phyloP scores from a whole-genome alignment of 1,140 invertebrate genomes.

The Sinella curviseta region DNA sequence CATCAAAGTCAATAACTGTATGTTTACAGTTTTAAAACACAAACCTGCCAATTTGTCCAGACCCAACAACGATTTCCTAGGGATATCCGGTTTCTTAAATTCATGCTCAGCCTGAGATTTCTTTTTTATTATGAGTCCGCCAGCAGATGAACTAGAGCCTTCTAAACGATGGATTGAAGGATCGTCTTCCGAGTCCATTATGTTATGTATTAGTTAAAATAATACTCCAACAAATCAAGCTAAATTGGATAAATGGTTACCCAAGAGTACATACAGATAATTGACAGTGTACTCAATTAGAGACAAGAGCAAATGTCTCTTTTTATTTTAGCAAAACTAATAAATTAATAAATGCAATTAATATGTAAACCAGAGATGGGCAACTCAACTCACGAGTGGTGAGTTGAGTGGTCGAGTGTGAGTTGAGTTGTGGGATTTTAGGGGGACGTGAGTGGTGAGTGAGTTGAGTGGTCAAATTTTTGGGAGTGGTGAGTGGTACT shows the following conservation, averaged over 20 bases:
- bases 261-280: no score
- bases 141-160: conserved; percentile 69
- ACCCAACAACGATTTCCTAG: conserved; percentile 73
- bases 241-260: not conserved
- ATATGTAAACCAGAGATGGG: no score
- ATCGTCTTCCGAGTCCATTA: conserved; percentile 55
- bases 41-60: conserved; percentile 78
- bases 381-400: no score
- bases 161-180: conserved; percentile 75
- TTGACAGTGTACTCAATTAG: no score
- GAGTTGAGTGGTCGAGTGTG: no score
- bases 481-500: no score
- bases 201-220: not conserved
- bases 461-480: no score
- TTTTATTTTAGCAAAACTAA: no score
- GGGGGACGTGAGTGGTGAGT: no score
- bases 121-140: conserved; percentile 83
- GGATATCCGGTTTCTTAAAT: conserved; percentile 71
- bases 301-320: no score
- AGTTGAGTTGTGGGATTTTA: no score
- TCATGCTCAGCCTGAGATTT: conserved; percentile 63
- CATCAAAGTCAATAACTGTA: not conserved
- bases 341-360: no score
- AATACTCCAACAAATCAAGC: not conserved
- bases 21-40: not conserved